Conservation (phyloP, 53 echinoderm and acorn worm genomes). For the Luidia sarsii region DNA sequence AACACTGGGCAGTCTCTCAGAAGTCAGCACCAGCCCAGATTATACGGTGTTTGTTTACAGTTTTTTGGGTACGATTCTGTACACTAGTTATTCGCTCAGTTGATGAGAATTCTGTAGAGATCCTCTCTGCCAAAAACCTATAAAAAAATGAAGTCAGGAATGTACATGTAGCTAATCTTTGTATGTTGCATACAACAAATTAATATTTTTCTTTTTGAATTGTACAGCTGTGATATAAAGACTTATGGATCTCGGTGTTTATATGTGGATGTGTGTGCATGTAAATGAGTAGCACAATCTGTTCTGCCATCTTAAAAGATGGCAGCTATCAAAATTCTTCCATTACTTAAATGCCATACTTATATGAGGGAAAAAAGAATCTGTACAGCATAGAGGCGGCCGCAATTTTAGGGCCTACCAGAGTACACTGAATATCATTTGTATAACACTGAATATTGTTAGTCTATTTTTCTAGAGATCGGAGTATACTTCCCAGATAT, state of each 20-base stretch:
- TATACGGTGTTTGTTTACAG: too few species aligned
- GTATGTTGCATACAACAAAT: constrained; percentile 14
- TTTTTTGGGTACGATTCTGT: too few species aligned
- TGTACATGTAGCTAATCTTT: constrained; percentile 24
- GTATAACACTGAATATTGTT: constrained; percentile 36
- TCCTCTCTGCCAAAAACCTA: too few species aligned
- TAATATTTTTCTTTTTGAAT: constrained; percentile 39
- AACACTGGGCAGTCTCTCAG: too few species aligned
- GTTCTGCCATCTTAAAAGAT: constrained; percentile 16
- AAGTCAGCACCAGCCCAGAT: too few species aligned
- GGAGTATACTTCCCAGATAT: too few species aligned
- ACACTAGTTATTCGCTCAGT: too few species aligned
- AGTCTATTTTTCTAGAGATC: constrained; percentile 54
- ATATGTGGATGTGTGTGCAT: constrained; percentile 28
- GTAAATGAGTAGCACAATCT: neutral
- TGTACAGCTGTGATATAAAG: constrained; percentile 28
- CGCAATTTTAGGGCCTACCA: constrained; percentile 1
- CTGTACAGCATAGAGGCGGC: constrained; percentile 19
- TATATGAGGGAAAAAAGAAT: neutral
- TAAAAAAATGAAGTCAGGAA: constrained; percentile 11
- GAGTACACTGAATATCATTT: constrained; percentile 23
- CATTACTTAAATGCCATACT: constrained; percentile 28
- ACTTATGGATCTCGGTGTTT: constrained; percentile 34
- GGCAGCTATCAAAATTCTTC: constrained; percentile 43
- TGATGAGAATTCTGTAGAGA: too few species aligned